Conservation (phyloP, 2,113 vertebrate genomes). For the Chauna torquata region DNA sequence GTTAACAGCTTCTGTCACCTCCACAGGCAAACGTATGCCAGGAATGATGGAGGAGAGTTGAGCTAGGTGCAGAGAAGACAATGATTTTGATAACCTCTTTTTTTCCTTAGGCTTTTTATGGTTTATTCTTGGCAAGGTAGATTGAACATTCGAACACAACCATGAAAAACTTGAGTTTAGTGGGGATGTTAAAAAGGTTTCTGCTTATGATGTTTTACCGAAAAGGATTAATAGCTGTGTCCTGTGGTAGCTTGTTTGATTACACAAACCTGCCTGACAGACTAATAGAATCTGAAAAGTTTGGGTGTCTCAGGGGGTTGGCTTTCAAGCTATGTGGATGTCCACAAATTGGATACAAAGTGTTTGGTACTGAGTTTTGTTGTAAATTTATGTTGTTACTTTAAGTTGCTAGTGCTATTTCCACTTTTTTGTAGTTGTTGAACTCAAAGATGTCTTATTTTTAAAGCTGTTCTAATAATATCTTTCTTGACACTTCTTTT, state of each 20-base stretch:
- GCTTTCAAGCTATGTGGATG: not conserved
- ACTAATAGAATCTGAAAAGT: not conserved
- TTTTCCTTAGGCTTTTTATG: not conserved
- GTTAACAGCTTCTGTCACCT: not conserved
- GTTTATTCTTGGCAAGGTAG: not conserved
- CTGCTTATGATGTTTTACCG: not conserved
- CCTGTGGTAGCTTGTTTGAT: not conserved
- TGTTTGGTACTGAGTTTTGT: not conserved
- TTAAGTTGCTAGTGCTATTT: not conserved
- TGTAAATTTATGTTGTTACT: not conserved
- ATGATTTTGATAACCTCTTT: not conserved
- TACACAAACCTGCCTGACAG: not conserved
- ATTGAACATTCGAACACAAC: not conserved
- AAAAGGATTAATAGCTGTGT: not conserved
- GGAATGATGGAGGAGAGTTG: not conserved
- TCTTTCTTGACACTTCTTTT: not conserved
- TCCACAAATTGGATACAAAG: not conserved
- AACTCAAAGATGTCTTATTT: not conserved
- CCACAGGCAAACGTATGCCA: not conserved
- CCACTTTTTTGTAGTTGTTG: not conserved
- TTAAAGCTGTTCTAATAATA: conserved; percentile 12
- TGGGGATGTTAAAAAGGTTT: not conserved
- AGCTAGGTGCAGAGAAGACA: not conserved
- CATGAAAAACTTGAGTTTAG: not conserved
- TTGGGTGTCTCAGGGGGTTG: not conserved